These are phyloP conservation scores for Ooceraea biroi DNA, from an alignment of 1,140 invertebrate species.

Conservation along the genomic window DNA sequence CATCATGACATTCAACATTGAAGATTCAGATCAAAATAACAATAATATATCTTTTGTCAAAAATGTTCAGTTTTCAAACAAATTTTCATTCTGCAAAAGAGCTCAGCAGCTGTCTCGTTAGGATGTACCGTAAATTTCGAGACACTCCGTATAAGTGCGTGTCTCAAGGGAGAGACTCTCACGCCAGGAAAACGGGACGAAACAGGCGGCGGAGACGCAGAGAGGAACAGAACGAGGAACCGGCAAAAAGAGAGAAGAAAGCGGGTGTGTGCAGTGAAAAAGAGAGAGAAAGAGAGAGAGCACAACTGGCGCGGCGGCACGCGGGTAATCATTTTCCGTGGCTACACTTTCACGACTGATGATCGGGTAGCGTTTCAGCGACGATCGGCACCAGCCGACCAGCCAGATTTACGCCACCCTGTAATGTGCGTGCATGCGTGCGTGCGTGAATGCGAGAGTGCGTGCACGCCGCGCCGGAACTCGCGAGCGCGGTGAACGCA, in stretches of 20 bases:
- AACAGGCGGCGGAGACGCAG: slow-evolving; percentile 18
- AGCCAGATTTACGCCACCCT: slow-evolving; percentile 77
- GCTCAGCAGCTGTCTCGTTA: not conserved
- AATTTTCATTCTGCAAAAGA: not conserved
- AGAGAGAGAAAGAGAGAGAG: too few species aligned
- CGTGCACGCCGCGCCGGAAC: not conserved
- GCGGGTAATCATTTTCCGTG: slow-evolving; percentile 77
- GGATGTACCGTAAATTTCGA: not conserved
- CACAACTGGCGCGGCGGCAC: slow-evolving; percentile 29
- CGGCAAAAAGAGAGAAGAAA: slow-evolving; percentile 20
- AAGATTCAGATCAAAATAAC: not conserved
- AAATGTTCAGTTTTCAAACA: too few species aligned
- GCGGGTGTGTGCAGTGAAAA: slow-evolving; percentile 35
- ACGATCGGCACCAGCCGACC: slow-evolving; percentile 66
- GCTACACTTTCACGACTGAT: slow-evolving; percentile 82
- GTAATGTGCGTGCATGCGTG: slow-evolving; percentile 25
- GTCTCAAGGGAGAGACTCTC: not conserved
- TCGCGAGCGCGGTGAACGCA: slow-evolving; percentile 18
- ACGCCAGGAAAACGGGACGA: slow-evolving; percentile 8
- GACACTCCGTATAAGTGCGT: slow-evolving; percentile 18
- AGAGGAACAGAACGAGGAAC: slow-evolving; percentile 21
- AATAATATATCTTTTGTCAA: not conserved
- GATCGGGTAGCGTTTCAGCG: slow-evolving; percentile 80
- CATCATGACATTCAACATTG: not conserved
- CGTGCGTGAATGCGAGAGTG: not conserved